These are phyloP conservation scores for Sturmia bella DNA, from an alignment of 2,888 invertebrate genomes.

Conservation along the genomic window DNA sequence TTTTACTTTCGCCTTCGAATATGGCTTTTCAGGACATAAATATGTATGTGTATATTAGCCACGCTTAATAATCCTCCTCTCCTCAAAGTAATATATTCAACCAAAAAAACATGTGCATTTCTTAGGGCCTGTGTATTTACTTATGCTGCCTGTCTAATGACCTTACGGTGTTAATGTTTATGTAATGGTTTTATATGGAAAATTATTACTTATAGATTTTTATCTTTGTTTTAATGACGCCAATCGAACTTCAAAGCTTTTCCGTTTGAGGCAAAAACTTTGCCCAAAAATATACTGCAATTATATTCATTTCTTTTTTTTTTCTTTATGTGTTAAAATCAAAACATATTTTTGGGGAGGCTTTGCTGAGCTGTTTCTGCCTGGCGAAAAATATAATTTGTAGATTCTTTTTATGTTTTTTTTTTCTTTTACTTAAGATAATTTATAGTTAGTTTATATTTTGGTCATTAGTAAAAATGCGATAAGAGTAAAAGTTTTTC, in stretches of 20 bases:
- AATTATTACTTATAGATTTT: slow-evolving; percentile 68
- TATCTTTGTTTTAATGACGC: slow-evolving; percentile 71
- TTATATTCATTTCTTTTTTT: slow-evolving; percentile 52
- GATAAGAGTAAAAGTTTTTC: slow-evolving; percentile 61
- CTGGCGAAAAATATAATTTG: slow-evolving; percentile 49
- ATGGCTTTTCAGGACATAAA: slow-evolving; percentile 60
- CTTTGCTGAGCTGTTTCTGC: not conserved
- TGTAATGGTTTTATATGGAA: slow-evolving; percentile 53
- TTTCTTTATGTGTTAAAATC: slow-evolving; percentile 63
- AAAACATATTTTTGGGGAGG: slow-evolving; percentile 61
- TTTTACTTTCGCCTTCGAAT: not conserved
- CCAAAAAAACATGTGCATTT: slow-evolving; percentile 44
- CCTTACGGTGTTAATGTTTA: slow-evolving; percentile 67
- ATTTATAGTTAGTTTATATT: slow-evolving; percentile 72
- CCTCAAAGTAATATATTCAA: slow-evolving; percentile 39
- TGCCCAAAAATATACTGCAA: slow-evolving; percentile 66
- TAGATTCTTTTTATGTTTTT: slow-evolving; percentile 67
- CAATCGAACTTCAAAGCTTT: slow-evolving; percentile 72
- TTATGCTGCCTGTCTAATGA: slow-evolving; percentile 50
- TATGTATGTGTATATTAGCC: slow-evolving; percentile 59
- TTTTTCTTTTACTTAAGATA: slow-evolving; percentile 62
- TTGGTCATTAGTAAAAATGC: slow-evolving; percentile 70
- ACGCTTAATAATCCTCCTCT: slow-evolving; percentile 60
- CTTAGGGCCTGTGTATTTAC: not conserved
- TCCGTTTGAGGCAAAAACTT: slow-evolving; percentile 45